Evolutionary conservation across 1,140 invertebrate species (phyloP).

Genomic region (Ganaspis sp.): DNA sequence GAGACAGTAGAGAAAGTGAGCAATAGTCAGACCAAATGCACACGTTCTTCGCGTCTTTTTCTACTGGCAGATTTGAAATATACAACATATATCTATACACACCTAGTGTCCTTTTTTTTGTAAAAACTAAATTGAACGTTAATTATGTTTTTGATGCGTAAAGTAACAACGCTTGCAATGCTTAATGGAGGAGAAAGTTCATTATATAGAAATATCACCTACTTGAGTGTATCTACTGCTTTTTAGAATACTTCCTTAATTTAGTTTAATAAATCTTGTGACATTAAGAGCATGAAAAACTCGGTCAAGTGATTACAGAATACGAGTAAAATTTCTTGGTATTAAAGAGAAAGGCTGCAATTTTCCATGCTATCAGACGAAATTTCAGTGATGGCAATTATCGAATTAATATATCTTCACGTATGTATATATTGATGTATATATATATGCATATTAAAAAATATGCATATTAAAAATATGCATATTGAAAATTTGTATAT

Average conservation of each 20-base stretch:
- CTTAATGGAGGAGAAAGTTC: background rate
- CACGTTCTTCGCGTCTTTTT: too few relatives aligned
- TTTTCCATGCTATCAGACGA: background rate
- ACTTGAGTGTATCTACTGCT: background rate
- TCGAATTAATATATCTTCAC: too few relatives aligned
- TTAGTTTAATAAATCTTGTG: background rate
- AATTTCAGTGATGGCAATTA: too few relatives aligned
- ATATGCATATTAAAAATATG: too few relatives aligned
- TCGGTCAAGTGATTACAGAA: background rate
- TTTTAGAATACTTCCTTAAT: background rate
- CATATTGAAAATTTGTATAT: too few relatives aligned
- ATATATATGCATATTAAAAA: too few relatives aligned
- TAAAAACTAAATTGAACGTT: background rate
- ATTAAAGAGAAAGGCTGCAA: background rate
- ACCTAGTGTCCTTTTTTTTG: background rate
- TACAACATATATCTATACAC: background rate
- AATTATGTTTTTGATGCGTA: background rate
- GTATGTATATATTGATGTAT: too few relatives aligned
- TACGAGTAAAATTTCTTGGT: background rate
- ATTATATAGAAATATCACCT: background rate
- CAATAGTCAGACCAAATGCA: too few relatives aligned
- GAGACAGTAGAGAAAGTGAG: too few relatives aligned
- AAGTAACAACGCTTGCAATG: background rate
- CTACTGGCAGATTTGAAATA: too few relatives aligned
- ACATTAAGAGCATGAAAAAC: slow-evolving; percentile 7